Conservation (phyloP, 2,113 vertebrate species). For the Pterocles orientalis region DNA sequence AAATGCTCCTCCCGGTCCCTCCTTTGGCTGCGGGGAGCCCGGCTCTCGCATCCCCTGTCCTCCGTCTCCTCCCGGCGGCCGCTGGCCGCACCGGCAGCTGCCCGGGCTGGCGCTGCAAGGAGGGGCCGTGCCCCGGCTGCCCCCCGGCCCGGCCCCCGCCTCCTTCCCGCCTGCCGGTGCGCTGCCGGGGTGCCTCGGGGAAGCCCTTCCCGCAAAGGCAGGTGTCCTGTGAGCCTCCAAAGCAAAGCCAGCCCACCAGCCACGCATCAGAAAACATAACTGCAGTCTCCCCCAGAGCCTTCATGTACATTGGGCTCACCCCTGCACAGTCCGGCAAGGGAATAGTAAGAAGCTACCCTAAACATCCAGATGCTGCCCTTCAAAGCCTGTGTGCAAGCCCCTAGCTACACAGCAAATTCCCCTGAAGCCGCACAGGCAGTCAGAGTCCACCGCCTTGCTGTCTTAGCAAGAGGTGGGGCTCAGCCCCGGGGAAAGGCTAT, state of each 20-base stretch:
- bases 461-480: neutral
- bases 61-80: slow-evolving; percentile 66
- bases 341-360: neutral
- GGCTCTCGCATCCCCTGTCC: neutral
- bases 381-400: neutral
- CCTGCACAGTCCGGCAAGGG: neutral
- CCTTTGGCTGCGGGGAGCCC: neutral
- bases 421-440: neutral
- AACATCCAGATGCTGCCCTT: neutral
- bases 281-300: accelerated
- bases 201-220: neutral
- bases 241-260: neutral
- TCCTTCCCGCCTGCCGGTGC: too few species aligned
- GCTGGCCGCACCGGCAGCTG: neutral
- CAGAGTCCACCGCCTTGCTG: neutral
- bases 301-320: neutral
- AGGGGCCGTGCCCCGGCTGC: neutral
- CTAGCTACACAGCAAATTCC: neutral
- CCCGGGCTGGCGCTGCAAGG: neutral
- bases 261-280: neutral
- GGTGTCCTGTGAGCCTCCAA: neutral
- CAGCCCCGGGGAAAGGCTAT: neutral
- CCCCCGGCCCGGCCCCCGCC: too few species aligned
- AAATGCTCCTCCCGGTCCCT: neutral
- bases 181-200: neutral